These are phyloP conservation scores for Balanococcus diminutus DNA, from an alignment of 2,888 invertebrate genomes.

Conservation along the genomic window DNA sequence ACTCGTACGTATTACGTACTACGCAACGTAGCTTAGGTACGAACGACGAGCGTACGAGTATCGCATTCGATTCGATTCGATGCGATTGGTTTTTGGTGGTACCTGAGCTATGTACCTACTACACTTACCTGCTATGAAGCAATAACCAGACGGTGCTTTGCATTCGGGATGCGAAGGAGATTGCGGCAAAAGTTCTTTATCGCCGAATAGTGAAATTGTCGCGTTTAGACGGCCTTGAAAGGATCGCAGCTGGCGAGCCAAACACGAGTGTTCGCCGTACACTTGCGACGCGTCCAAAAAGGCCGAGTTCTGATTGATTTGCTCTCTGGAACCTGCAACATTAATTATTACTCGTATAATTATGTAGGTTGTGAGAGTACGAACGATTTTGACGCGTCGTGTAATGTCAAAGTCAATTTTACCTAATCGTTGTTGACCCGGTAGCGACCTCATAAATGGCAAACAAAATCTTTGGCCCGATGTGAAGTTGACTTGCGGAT, in stretches of 20 bases:
- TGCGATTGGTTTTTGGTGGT: too few relatives aligned
- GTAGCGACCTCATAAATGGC: conserved; percentile 91
- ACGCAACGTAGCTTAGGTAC: background rate
- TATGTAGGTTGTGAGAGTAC: too few relatives aligned
- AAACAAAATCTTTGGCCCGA: conserved; percentile 87
- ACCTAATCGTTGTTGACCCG: conserved; percentile 70
- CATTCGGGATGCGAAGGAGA: conserved; percentile 84
- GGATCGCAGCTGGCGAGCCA: conserved; percentile 76
- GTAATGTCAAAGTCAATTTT: background rate
- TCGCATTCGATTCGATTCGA: too few relatives aligned
- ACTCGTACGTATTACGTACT: too few relatives aligned
- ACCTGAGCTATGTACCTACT: too few relatives aligned
- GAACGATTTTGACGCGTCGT: too few relatives aligned
- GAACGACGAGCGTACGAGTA: background rate
- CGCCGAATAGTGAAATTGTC: conserved; percentile 71
- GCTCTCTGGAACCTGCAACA: conserved; percentile 77
- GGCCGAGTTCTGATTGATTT: conserved; percentile 92
- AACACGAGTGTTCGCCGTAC: conserved; percentile 88
- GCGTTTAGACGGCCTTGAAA: conserved; percentile 82
- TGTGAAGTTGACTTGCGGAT: conserved; percentile 82
- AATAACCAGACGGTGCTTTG: conserved; percentile 81
- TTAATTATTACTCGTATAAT: background rate
- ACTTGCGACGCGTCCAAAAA: conserved; percentile 86
- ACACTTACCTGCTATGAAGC: conserved; percentile 79
- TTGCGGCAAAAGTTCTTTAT: conserved; percentile 81